Percentiles rank a stretch among this genome's conserved stretches.
Evolutionary conservation across 1,140 invertebrate species (phyloP).

Genomic region (Orchesella cincta): DNA sequence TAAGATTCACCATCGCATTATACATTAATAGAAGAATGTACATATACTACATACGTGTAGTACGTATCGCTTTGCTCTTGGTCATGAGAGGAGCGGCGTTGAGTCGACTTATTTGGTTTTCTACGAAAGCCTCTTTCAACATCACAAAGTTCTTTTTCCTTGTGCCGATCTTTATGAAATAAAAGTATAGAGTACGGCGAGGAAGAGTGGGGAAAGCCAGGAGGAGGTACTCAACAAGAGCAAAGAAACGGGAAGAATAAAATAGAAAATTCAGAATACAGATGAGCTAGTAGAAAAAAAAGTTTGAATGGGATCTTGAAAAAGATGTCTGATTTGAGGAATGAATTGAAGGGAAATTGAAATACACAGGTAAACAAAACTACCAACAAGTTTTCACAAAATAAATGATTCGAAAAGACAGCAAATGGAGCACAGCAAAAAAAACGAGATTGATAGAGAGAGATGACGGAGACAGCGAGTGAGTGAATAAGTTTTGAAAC

Average conservation of each 20-base stretch:
- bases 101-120: no score
- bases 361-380: not conserved
- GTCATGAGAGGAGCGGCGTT: no score
- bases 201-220: not conserved
- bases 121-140: no score
- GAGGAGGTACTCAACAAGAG: no score
- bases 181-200: not conserved
- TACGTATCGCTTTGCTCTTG: no score
- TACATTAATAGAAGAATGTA: no score
- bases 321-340: not conserved
- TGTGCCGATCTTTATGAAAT: no score
- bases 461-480: not conserved
- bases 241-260: no score
- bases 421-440: not conserved
- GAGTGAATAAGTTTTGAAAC: not conserved
- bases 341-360: not conserved
- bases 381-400: not conserved
- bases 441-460: not conserved
- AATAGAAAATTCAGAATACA: conserved; percentile 11
- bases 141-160: no score
- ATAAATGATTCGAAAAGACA: not conserved
- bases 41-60: no score
- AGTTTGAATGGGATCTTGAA: not conserved
- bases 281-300: not conserved
- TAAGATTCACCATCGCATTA: no score